phyloP scores from a whole-genome alignment of 2,888 invertebrate species.

The Hydroisotoma schaefferi region DNA sequence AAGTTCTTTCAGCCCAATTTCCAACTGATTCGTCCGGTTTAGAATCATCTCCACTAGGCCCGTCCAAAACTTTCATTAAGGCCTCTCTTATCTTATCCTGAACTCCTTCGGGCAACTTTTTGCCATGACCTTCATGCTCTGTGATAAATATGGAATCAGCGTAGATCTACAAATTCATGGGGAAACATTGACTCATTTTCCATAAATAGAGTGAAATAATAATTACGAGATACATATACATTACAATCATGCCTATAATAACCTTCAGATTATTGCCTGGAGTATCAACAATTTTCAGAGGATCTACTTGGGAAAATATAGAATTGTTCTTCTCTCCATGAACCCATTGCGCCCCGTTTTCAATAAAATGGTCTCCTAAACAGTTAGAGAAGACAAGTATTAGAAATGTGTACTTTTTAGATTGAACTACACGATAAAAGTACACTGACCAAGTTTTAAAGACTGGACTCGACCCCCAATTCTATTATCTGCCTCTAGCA shows the following conservation, averaged over 20 bases:
- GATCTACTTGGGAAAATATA: conserved; percentile 80
- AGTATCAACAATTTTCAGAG: conserved; percentile 17
- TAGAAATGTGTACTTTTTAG: neutral
- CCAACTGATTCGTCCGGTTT: conserved; percentile 19
- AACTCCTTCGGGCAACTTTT: conserved; percentile 9
- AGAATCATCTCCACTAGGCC: conserved; percentile 21
- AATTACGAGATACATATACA: neutral
- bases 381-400: neutral
- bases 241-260: neutral
- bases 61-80: conserved; percentile 20
- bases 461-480: conserved; percentile 79
- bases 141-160: conserved; percentile 28
- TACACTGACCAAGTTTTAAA: conserved; percentile 62
- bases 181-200: no score
- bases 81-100: conserved; percentile 6
- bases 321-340: conserved; percentile 87
- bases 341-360: conserved; percentile 90
- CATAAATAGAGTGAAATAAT: neutral
- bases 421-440: no score
- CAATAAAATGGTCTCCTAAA: conserved; percentile 59
- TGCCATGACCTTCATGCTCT: conserved; percentile 24
- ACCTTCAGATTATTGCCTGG: conserved; percentile 11
- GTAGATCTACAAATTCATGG: conserved; percentile 17
- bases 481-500: conserved; percentile 75
- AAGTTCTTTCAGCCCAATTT: conserved; percentile 24